Base-by-base conservation (phyloP, 2,113 vertebrate species). In the Pandion haliaetus region DNA sequence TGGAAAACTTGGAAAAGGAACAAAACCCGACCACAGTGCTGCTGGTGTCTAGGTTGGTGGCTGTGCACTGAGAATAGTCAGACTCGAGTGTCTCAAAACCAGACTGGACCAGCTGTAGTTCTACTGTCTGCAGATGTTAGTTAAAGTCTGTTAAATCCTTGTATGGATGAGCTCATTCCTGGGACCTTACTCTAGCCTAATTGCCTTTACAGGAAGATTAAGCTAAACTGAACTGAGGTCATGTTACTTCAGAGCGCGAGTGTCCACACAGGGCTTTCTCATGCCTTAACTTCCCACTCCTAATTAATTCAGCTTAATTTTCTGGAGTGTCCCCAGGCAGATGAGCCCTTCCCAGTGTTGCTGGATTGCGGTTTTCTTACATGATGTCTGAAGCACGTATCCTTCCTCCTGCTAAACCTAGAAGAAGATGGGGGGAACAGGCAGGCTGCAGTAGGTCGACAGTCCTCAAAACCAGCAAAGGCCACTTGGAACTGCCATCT, bases 231-330 rank as follows among this genome's bases (percentile, higher is more conserved):
- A 88, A 61, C 85, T 31, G 44, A 65, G 71, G 80, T 88, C 58
- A 52, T 21, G 44, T 72, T 92, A 42, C 67, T 92, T 90, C 74
- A 87, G 88, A 91, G 66, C 5, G 1, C 17, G 9, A 82, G 26
- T 4, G 4, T 88, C 66, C 65, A 55, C 82, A 69, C 34, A 74
- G 66, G 70, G 40, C 52, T 76, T 92, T 85, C 85, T 95, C 63
- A 38, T 82, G 42, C 65, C 57, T 34, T 79, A 65, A 86, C 78
- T 95, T 90, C 74, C 63, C 16, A 26, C 61, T 95, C 16, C 66
- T 97, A 52, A 93, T 93, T 94, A 90, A 93, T 76, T 79, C 79
- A 88, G 47, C 23, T 57, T 88, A 89, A 92, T 91, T 94, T 97
- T 93, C 79, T 55, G 25, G 52, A 79, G 74, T 2, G 1, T 86